Evolutionary conservation across 2,888 invertebrate genomes (phyloP), one percentile per base, ranked within the genome.

Genomic region (Drosophila lacicola): DNA sequence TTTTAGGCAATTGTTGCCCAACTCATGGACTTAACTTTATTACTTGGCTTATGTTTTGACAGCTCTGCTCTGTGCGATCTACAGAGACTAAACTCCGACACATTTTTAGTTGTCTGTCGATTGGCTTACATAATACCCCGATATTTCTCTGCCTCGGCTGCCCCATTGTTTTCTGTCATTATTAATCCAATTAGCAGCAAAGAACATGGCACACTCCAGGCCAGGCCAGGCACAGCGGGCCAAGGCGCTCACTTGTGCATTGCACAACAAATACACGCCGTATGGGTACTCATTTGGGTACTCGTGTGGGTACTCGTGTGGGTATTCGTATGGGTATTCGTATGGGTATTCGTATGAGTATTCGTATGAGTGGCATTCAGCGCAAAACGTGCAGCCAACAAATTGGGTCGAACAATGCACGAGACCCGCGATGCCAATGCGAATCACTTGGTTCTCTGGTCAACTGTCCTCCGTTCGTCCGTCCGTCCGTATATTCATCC

Each of bases 121-220:
- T 77, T 65, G 78, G 21, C 80, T 82, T 82, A 68, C 82, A 80
- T 84, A 82, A 82, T 82, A 75, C 65, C 56, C 62, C 67, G 65
- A 80, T 69, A 71, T 71, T 68, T 60, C 49, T 57, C 56, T 45
- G 51, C 36, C 47, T 25, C 8, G 29, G 71, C 55, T 75, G 76
- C 74, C 74, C 77, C 82, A 83, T 82, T 83, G 82, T 82, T 72
- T 72, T 80, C 81, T 83, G 81, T 79, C 85, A 81, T 83, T 83
- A 83, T 81, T 83, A 83, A 83, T 83, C 83, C 83, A 83, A 83
- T 83, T 83, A 83, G 69, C 66, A 68, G 79, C 80, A 72, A 76
- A 83, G 83, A 83, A 85, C 79, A 74, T 41, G 63, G 53, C 74
- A 49, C 71, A 62, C 62, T 69, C 17, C 17, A 17, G 17, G 17